Evolutionary conservation across 2,888 invertebrate genomes (phyloP), one percentile per base, ranked within the genome.

Genomic region (Drosophila atripex): DNA sequence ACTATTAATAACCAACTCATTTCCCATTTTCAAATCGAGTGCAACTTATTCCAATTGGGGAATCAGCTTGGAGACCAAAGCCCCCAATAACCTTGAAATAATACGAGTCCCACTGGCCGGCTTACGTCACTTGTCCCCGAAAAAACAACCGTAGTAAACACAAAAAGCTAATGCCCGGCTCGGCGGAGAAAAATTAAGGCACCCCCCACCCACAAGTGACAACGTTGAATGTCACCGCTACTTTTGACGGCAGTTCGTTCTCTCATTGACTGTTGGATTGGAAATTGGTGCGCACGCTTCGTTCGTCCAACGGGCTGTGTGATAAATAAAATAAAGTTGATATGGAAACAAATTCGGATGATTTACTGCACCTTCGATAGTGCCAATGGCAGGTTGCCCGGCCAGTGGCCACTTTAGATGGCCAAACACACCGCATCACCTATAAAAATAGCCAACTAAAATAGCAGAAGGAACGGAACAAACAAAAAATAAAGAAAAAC

Each of bases 61-160:
- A 21, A 54, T 39, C 23, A 49, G 50, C 53, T 43, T 61, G 14
- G 9, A 28, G 50, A 59, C 64, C 51, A 54, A 54, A 59, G 46
- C 50, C 63, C 45, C 32, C 47, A 38, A 50, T 71, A 73, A 77
- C 80, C 86, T 83, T 86, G 74, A 79, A 68, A 52, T 50, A 58
- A 54, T 75, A 72, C 58, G 52, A 52, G 50, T 53, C 47, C 53
- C 53, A 53, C 47, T 46, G 52, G 49, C 45, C 50, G 21, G 50
- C 66, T 82, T 83, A 65, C 86, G 77, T 86, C 82, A 82, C 68
- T 70, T 71, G 78, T 18, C 59, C 69, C 69, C 63, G 53, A 55
- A 65, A 53, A 53, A 54, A 53, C 30, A 54, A 39, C 45, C 39
- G 21, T 43, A 21, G 43, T 14, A 49, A 50, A 55, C 46, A 50